Percentiles rank a stretch among this genome's conserved stretches.
phyloP scores from a whole-genome alignment of 2,888 invertebrate genomes.

The Patella depressa region DNA sequence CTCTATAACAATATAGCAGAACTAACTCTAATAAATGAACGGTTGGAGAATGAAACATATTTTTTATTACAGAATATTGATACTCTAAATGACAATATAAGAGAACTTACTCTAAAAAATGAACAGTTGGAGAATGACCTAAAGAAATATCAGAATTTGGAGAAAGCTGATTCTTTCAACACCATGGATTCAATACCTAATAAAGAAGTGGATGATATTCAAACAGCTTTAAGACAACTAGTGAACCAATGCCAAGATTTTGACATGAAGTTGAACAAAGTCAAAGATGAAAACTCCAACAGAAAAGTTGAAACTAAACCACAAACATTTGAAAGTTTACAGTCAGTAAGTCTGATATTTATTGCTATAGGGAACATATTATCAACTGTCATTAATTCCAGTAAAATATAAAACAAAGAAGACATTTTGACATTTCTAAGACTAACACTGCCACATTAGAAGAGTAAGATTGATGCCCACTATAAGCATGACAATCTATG shows the following conservation, averaged over 20 bases:
- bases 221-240: background rate
- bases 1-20: background rate
- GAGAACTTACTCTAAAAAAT: background rate
- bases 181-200: background rate
- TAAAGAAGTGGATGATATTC: background rate
- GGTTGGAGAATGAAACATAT: background rate
- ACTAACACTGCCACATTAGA: too few species aligned
- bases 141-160: background rate
- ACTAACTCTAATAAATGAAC: background rate
- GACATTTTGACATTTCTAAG: too few species aligned
- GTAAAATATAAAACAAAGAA: too few species aligned
- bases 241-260: conserved; percentile 46
- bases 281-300: conserved; percentile 9
- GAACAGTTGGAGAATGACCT: background rate
- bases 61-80: background rate
- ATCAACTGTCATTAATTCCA: too few species aligned
- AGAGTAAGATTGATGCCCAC: too few species aligned
- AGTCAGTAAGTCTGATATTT: background rate
- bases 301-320: background rate
- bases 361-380: too few species aligned
- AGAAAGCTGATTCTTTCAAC: background rate
- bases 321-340: background rate
- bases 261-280: conserved; percentile 42
- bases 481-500: too few species aligned
- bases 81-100: background rate